Base-by-base conservation (phyloP, 2,797 vertebrate species). In the Brachymystax lenok region DNA sequence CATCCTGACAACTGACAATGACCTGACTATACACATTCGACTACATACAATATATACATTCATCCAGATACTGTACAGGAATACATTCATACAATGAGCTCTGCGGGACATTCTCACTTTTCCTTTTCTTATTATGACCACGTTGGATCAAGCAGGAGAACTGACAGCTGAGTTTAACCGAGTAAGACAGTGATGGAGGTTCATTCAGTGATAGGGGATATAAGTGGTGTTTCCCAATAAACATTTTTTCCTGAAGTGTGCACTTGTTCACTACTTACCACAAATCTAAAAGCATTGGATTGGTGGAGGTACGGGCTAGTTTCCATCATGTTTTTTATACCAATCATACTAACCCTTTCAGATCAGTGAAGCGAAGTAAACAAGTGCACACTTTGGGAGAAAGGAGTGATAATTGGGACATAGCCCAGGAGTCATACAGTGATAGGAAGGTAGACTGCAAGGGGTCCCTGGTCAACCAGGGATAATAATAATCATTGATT, bases 81-180 rank as follows among this genome's bases (percentile, higher is more conserved):
- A 13, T 64, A 69, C 52, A 28, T 61, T 81, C 3, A 50, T 73
- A 70, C 30, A 40, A 72, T 24, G 40, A 51, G 35, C 12, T 21
- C 35, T 24, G n/a, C 40, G 7, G 40, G 69, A 30, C 35, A 21
- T 46, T 69, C 35, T 69, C 35, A 3, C 17, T 3, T 69, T 5
- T 40, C 10, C 21, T 10, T 27, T 10, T 63, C 21, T 12, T 63
- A 2, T 13, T 24, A 24, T 24, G 21, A 63, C 10, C 10, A 27
- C 59, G 3, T 63, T 63, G 14, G 21, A 10, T 63, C 59, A 24
- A 12, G 59, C 21, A 8, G 59, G 1, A 12, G n/a, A 24, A 12
- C 21, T 24, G 59, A 50, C 21, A 64, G 61, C 2, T 14, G 68
- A 69, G 35, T 19, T 8, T 69, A 33, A 69, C 35, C 1, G 5